Evolutionary conservation across 2,888 invertebrate genomes (phyloP).

Genomic region (Biston betularia): DNA sequence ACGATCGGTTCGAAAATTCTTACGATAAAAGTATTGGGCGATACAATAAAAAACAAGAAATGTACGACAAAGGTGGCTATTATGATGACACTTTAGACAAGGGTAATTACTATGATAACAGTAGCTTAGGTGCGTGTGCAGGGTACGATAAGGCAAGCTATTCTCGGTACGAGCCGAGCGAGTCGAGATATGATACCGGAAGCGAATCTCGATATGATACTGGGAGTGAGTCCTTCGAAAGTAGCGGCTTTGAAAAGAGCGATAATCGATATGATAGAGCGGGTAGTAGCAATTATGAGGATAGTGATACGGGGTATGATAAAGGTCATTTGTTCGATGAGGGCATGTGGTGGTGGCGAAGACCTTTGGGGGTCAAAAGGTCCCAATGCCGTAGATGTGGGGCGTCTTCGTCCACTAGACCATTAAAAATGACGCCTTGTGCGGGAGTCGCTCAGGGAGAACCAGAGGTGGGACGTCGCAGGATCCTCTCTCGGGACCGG

Average conservation of each 20-base stretch:
- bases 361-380: constrained; percentile 63
- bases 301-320: constrained; percentile 58
- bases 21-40: constrained; percentile 34
- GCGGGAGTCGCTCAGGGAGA: constrained; percentile 60
- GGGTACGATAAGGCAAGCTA: constrained; percentile 40
- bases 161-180: constrained; percentile 40
- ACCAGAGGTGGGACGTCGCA: constrained; percentile 51
- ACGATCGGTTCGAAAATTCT: constrained; percentile 41
- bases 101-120: constrained; percentile 35
- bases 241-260: constrained; percentile 32
- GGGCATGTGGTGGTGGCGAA: constrained; percentile 68
- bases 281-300: constrained; percentile 49
- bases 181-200: constrained; percentile 29
- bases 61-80: constrained; percentile 38
- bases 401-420: constrained; percentile 70
- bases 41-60: constrained; percentile 41
- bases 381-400: constrained; percentile 69
- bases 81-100: constrained; percentile 40
- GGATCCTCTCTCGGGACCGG: constrained; percentile 70
- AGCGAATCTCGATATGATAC: constrained; percentile 39
- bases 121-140: constrained; percentile 43
- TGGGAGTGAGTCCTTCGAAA: constrained; percentile 32
- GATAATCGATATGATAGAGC: constrained; percentile 39
- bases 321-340: constrained; percentile 55
- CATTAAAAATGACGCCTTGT: constrained; percentile 70